phyloP scores from a whole-genome alignment of 2,113 vertebrate species.

The Solea senegalensis region DNA sequence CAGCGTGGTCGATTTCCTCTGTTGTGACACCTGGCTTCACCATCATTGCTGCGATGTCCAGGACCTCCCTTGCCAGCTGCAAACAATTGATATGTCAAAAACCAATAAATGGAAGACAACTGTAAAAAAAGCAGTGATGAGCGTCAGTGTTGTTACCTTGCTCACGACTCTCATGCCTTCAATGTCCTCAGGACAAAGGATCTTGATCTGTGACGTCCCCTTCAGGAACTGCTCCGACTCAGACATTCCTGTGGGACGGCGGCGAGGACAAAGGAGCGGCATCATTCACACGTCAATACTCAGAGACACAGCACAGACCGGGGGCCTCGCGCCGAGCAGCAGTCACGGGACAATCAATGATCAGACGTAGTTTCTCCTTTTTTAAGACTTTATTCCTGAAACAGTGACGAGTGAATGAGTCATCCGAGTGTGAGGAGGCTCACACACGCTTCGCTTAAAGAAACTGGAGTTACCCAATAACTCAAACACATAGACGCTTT shows the following conservation, averaged over 20 bases:
- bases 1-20: constrained; percentile 97
- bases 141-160: constrained; percentile 79
- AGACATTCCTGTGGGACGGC: constrained; percentile 88
- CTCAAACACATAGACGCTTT: neutral
- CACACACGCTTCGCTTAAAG: too few relatives aligned
- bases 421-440: neutral
- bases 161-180: constrained; percentile 95
- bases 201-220: constrained; percentile 98
- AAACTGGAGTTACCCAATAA: neutral
- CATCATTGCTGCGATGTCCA: constrained; percentile 95
- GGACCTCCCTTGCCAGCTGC: constrained; percentile 95
- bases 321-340: constrained; percentile 21
- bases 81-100: constrained; percentile 9
- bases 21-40: constrained; percentile 94
- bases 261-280: constrained; percentile 20
- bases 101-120: neutral
- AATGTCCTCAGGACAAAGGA: constrained; percentile 92
- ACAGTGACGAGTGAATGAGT: neutral
- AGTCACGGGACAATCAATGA: constrained; percentile 8
- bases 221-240: constrained; percentile 97
- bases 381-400: neutral
- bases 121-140: neutral
- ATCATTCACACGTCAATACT: constrained; percentile 29
- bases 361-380: neutral
- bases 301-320: neutral